Evolutionary conservation across 1,140 invertebrate genomes (phyloP).

Genomic region (Macrobrachium nipponense): DNA sequence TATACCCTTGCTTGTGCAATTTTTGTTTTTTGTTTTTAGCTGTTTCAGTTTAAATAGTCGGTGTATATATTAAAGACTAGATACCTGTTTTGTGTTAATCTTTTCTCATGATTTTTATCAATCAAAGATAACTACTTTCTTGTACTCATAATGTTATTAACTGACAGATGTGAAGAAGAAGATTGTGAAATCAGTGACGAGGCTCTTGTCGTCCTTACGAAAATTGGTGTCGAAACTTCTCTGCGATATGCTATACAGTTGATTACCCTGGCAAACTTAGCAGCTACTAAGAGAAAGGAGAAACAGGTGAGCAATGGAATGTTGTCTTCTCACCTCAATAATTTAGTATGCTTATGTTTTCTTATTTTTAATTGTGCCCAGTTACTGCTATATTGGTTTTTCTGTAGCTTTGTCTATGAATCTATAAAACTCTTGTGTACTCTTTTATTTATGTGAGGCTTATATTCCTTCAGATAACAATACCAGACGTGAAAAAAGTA

Average conservation of each 20-base stretch:
- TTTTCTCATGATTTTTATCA: background rate
- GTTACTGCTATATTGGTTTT: background rate
- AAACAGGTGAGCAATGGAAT: constrained; percentile 72
- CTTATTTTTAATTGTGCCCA: background rate
- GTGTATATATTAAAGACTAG: too few relatives aligned
- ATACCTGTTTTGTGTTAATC: too few relatives aligned
- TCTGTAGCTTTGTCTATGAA: too few relatives aligned
- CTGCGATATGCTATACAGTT: constrained; percentile 97
- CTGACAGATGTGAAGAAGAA: constrained; percentile 89
- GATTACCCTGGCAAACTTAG: constrained; percentile 94
- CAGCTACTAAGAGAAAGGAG: constrained; percentile 86
- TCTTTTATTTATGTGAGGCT: background rate
- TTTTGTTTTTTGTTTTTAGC: too few relatives aligned
- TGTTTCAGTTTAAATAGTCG: too few relatives aligned
- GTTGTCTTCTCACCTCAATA: background rate
- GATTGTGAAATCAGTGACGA: constrained; percentile 95
- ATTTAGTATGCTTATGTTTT: background rate
- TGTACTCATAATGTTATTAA: background rate
- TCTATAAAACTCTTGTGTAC: background rate
- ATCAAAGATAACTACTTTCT: background rate
- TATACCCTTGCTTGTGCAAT: too few relatives aligned
- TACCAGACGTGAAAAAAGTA: constrained; percentile 94
- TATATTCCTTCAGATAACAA: constrained; percentile 74
- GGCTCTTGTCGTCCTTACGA: constrained; percentile 89
- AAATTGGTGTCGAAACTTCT: constrained; percentile 93